Percentiles rank a stretch among this genome's conserved stretches.
These are phyloP conservation scores for Aphelinus certus DNA, from an alignment of 1,140 invertebrate genomes.

Conservation along the genomic window DNA sequence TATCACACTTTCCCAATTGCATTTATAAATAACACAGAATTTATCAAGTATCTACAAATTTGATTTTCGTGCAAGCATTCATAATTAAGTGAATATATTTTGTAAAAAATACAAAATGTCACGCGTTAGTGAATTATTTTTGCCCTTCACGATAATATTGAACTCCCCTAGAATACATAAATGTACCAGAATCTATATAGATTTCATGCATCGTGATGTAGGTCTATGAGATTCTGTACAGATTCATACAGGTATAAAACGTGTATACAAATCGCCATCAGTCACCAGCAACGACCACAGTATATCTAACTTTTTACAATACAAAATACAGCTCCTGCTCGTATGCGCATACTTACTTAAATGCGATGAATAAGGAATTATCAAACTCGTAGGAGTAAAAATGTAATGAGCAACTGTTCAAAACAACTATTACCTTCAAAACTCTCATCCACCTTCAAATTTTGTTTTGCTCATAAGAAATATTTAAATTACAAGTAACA, in stretches of 20 bases:
- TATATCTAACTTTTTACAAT: slow-evolving; percentile 66
- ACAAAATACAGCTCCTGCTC: slow-evolving; percentile 63
- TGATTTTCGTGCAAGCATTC: slow-evolving; percentile 24
- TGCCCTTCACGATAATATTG: neutral
- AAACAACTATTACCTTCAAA: neutral
- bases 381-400: slow-evolving; percentile 57
- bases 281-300: slow-evolving; percentile 66
- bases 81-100: slow-evolving; percentile 25
- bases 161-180: slow-evolving; percentile 24
- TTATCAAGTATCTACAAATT: slow-evolving; percentile 53
- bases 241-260: slow-evolving; percentile 39
- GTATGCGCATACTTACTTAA: slow-evolving; percentile 54
- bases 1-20: slow-evolving; percentile 2
- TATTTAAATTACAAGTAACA: too few species aligned
- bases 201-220: slow-evolving; percentile 32
- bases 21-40: slow-evolving; percentile 17
- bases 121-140: slow-evolving; percentile 6
- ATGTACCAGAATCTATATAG: slow-evolving; percentile 50
- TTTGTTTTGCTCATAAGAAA: neutral
- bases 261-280: slow-evolving; percentile 51
- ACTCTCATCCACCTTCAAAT: slow-evolving; percentile 1
- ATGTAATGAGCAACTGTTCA: slow-evolving; percentile 50
- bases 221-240: slow-evolving; percentile 45
- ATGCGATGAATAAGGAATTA: slow-evolving; percentile 54
- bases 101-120: slow-evolving; percentile 31